A percentile compares a stretch with the other conserved stretches of the same genome.
These are phyloP conservation scores for Dermatophagoides farinae DNA, from an alignment of 1,140 invertebrate species.

Conservation along the genomic window DNA sequence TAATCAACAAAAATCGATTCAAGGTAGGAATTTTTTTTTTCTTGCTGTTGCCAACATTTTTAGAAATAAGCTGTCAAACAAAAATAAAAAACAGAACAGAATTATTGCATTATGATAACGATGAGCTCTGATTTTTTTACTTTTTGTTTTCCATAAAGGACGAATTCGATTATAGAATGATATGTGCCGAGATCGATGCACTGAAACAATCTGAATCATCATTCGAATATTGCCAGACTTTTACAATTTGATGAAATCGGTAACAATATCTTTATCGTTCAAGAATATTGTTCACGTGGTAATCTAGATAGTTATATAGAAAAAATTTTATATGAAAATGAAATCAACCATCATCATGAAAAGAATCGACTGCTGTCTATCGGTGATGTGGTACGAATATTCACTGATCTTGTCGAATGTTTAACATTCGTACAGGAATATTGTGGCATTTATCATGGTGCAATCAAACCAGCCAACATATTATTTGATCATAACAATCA, in stretches of 20 bases:
- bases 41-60: too few species aligned
- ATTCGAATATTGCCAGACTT: conserved; percentile 61
- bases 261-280: conserved; percentile 43
- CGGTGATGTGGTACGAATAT: conserved; percentile 28
- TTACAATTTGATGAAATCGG: conserved; percentile 61
- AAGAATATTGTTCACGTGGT: conserved; percentile 62
- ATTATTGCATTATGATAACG: too few species aligned
- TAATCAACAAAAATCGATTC: conserved; percentile 51
- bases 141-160: too few species aligned
- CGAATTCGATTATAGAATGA: too few species aligned
- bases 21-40: conserved; percentile 30
- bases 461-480: conserved; percentile 65
- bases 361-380: conserved; percentile 30
- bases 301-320: conserved; percentile 71
- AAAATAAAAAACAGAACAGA: too few species aligned
- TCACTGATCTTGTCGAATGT: conserved; percentile 32
- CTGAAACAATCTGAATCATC: conserved; percentile 22
- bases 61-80: too few species aligned
- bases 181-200: too few species aligned
- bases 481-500: conserved; percentile 53
- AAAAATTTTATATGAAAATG: conserved; percentile 42
- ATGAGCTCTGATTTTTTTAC: too few species aligned
- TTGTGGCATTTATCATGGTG: conserved; percentile 52
- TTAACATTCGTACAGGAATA: conserved; percentile 48
- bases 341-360: conserved; percentile 39